phyloP scores from a whole-genome alignment of 2,113 vertebrate genomes.

The Malurus alboscapulatus region DNA sequence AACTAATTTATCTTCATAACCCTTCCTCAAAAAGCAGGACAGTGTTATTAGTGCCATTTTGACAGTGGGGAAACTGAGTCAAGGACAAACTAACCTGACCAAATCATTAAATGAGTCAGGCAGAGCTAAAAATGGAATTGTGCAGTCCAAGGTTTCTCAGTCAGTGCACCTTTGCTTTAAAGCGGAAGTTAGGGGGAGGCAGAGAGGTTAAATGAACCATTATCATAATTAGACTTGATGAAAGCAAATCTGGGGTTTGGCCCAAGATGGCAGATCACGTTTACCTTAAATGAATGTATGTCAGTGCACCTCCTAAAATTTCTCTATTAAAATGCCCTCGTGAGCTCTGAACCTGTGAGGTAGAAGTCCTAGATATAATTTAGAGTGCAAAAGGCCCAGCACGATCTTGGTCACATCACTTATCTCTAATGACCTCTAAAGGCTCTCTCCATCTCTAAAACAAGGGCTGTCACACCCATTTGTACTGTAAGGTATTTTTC shows the following conservation, averaged over 20 bases:
- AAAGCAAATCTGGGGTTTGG: conserved; percentile 61
- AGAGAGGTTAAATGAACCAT: conserved; percentile 66
- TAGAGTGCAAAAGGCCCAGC: conserved; percentile 18
- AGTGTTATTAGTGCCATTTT: conserved; percentile 49
- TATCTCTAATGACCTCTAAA: conserved; percentile 40
- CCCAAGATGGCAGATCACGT: conserved; percentile 61
- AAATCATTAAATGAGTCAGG: conserved; percentile 57
- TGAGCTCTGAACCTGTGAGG: conserved; percentile 23
- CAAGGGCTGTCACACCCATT: neutral
- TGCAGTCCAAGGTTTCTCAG: conserved; percentile 59
- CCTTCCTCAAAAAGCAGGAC: conserved; percentile 50
- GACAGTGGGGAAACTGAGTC: conserved; percentile 66
- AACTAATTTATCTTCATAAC: conserved; percentile 60
- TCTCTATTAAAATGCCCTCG: conserved; percentile 29
- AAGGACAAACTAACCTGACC: conserved; percentile 59
- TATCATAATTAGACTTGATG: conserved; percentile 63
- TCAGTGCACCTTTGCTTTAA: conserved; percentile 16
- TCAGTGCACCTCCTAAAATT: conserved; percentile 8
- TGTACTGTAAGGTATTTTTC: conserved; percentile 15
- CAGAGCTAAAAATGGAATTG: conserved; percentile 62
- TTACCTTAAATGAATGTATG: conserved; percentile 55
- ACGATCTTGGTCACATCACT: conserved; percentile 39
- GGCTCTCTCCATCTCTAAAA: conserved; percentile 11
- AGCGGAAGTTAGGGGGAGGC: conserved; percentile 51
- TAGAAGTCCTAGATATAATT: conserved; percentile 19